Evolutionary conservation across 2,113 vertebrate genomes (phyloP).

Genomic region (Murina feae): DNA sequence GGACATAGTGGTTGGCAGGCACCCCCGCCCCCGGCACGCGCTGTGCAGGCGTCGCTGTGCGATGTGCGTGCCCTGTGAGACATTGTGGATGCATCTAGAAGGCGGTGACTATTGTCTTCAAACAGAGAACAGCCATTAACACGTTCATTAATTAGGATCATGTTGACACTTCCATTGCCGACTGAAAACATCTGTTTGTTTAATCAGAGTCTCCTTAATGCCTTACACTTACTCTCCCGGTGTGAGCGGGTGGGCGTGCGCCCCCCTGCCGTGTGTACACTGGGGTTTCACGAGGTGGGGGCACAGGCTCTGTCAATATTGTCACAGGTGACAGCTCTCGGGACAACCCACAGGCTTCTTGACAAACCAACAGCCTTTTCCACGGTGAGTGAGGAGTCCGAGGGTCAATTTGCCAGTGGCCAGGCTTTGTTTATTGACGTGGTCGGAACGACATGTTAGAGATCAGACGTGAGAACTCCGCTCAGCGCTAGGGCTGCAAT

Average conservation of each 20-base stretch:
- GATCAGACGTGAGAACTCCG: accelerated
- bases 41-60: accelerated
- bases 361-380: background rate
- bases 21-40: background rate
- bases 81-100: background rate
- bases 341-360: background rate
- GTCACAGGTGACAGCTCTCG: background rate
- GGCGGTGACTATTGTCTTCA: slow-evolving; percentile 61
- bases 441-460: background rate
- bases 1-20: background rate
- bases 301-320: slow-evolving; percentile 44
- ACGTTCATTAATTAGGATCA: slow-evolving; percentile 69
- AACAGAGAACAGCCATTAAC: slow-evolving; percentile 65
- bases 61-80: background rate
- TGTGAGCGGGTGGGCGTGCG: background rate
- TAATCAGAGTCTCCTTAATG: slow-evolving; percentile 62
- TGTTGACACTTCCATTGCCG: slow-evolving; percentile 60
- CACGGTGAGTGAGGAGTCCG: accelerated
- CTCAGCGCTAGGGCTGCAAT: accelerated
- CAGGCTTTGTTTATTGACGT: background rate
- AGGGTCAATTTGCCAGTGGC: background rate
- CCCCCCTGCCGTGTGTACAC: background rate
- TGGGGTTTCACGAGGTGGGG: background rate
- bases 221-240: slow-evolving; percentile 45
- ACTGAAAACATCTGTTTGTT: slow-evolving; percentile 70